These are phyloP conservation scores for Eriocheir sinensis DNA, from an alignment of 1,140 invertebrate genomes.

Conservation along the genomic window DNA sequence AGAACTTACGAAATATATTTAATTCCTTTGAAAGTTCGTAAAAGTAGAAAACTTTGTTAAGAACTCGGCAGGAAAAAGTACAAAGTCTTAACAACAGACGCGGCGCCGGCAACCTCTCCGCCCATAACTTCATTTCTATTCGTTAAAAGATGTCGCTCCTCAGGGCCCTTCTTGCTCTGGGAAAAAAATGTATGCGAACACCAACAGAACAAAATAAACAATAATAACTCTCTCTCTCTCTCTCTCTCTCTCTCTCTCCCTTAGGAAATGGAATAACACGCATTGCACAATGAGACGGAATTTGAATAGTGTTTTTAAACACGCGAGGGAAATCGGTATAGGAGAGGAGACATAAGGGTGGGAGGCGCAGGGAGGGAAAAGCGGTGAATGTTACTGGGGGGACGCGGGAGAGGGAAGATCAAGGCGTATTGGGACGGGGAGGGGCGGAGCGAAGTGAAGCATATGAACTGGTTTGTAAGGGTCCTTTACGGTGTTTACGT, in stretches of 20 bases:
- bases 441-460: not conserved
- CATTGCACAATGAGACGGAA: too few relatives aligned
- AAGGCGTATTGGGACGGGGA: not conserved
- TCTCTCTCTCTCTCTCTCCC: constrained; percentile 39
- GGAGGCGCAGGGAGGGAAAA: not conserved
- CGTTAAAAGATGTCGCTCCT: not conserved
- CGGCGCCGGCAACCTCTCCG: not conserved
- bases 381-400: too few relatives aligned
- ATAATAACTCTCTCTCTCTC: constrained; percentile 14
- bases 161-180: not conserved
- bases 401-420: too few relatives aligned
- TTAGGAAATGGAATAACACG: too few relatives aligned
- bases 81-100: constrained; percentile 10
- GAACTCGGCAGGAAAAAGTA: not conserved
- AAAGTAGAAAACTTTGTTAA: constrained; percentile 1
- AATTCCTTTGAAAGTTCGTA: not conserved
- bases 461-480: too few relatives aligned
- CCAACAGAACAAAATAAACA: too few relatives aligned
- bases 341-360: not conserved
- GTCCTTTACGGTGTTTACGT: too few relatives aligned
- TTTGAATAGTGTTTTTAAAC: too few relatives aligned
- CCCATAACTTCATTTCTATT: not conserved
- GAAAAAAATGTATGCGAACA: too few relatives aligned
- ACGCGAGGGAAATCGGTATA: too few relatives aligned
- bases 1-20: not conserved